Base-by-base conservation (phyloP, 2,113 vertebrate genomes). In the Platichthys stellatus region DNA sequence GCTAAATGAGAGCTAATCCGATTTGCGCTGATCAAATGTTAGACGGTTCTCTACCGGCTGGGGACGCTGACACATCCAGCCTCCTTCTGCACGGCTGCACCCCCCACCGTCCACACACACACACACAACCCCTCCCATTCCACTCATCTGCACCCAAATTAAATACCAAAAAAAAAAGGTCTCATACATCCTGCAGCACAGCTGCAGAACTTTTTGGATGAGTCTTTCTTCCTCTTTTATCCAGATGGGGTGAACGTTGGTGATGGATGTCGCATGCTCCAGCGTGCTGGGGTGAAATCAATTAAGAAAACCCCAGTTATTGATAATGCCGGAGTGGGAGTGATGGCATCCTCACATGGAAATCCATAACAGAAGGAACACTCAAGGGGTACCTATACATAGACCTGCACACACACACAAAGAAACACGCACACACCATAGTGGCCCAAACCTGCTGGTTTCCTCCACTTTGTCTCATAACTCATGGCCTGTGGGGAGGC, bases 11-110 rank as follows among this genome's bases (percentile, higher is more conserved):
- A 80, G 28, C 82, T 91, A 93, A 92, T 92, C 92, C 87, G 86
- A 93, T 93, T 93, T 92, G 86, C 88, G 79, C 83, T 82, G 89
- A 92, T 92, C 86, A 91, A 90, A 92, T 92, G 89, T 92, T 87
- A 81, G 84, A 75, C n/a, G 53, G 57, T 89, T 89, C 74, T 78
- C 67, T 75, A 80, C 70, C 38, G 65, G 21, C 72, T n/a, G 23
- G 63, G 66, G 72, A 85, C 72, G 56, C 67, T 64, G 85, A 89
- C 85, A 77, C 78, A 82, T 83, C 68, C 60, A 64, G 77, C 71
- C 69, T 73, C 35, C 76, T 78, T 79, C 76, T 85, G 60, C 82
- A 13, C 38, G 28, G 12, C 69, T 72, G 43, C 69, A n/a, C 56
- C 49, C 43, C 1, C 15, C 18, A 0, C 56, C 17, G 1, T 2